A percentile compares a stretch with the other conserved stretches of the same genome.
Evolutionary conservation across 2,888 invertebrate genomes (phyloP).

Genomic region (Cantharis nigra): DNA sequence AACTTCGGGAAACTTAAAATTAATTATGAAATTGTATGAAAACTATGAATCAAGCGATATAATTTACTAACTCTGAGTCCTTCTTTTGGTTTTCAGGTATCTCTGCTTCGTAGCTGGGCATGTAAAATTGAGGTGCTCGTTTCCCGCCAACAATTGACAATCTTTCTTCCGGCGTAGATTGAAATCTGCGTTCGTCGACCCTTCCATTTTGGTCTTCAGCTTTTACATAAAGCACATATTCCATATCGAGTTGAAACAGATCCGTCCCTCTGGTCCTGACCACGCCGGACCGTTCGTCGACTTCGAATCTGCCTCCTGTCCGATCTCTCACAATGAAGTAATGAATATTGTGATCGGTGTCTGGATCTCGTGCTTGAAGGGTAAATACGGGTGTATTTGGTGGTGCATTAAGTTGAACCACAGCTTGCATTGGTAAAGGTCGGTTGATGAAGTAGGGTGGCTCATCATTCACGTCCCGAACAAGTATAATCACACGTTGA

Average conservation of each 20-base stretch:
- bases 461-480: conserved; percentile 96
- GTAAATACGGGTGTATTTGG: conserved; percentile 96
- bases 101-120: conserved; percentile 92
- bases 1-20: neutral
- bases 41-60: neutral
- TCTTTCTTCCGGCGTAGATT: conserved; percentile 89
- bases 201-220: conserved; percentile 95
- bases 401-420: conserved; percentile 93
- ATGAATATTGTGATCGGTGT: conserved; percentile 94
- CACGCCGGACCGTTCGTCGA: conserved; percentile 89
- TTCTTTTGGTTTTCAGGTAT: conserved; percentile 97
- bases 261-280: conserved; percentile 90
- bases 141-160: conserved; percentile 96
- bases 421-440: conserved; percentile 96
- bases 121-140: conserved; percentile 95
- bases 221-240: conserved; percentile 94
- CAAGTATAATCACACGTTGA: conserved; percentile 92
- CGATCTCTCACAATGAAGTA: conserved; percentile 94
- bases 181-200: conserved; percentile 86
- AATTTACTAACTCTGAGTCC: conserved; percentile 86
- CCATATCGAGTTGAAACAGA: conserved; percentile 92
- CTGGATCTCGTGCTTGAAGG: conserved; percentile 95
- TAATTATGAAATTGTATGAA: neutral
- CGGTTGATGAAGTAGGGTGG: conserved; percentile 96
- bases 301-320: conserved; percentile 74